Evolutionary conservation across 2,113 vertebrate species (phyloP).

Genomic region (Candoia aspera): DNA sequence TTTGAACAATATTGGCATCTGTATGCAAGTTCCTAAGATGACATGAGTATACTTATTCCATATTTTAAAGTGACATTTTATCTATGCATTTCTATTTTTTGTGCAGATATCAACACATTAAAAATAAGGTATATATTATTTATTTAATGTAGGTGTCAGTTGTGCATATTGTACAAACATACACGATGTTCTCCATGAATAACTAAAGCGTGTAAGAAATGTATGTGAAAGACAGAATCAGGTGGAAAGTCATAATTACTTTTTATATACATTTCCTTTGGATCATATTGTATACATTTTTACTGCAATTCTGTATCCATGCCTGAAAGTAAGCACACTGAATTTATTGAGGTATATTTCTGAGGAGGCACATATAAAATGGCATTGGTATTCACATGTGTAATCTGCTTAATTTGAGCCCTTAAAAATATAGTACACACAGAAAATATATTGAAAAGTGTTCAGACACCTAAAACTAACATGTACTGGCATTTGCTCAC

Average conservation of each 20-base stretch:
- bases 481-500: background rate
- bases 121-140: background rate
- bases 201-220: background rate
- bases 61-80: background rate
- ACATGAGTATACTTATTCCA: background rate
- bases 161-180: background rate
- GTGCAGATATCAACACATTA: background rate
- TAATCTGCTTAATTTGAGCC: background rate
- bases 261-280: background rate
- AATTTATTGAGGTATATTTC: background rate
- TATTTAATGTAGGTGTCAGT: background rate
- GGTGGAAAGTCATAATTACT: background rate
- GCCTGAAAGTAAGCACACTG: background rate
- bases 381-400: background rate
- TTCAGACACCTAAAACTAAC: background rate
- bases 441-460: background rate
- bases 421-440: background rate
- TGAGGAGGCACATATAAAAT: background rate
- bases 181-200: background rate
- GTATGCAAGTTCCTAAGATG: background rate
- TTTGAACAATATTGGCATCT: background rate
- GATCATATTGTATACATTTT: background rate
- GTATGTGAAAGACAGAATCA: background rate
- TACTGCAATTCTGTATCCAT: background rate
- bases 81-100: background rate